Evolutionary conservation across 2,797 vertebrate genomes (phyloP).

Genomic region (Tachyglossus aculeatus): DNA sequence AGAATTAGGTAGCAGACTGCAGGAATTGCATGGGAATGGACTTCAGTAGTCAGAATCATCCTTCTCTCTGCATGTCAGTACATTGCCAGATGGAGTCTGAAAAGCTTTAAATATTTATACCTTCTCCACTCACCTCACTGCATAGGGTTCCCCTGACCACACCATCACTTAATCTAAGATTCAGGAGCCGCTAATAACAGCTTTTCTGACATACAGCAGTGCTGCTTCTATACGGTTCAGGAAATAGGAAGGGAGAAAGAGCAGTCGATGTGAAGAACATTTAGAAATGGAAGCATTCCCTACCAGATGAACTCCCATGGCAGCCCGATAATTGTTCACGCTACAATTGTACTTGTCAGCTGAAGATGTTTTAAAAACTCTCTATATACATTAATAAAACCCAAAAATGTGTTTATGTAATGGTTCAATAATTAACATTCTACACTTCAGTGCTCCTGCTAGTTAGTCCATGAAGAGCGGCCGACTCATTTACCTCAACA

Average conservation of each 20-base stretch:
- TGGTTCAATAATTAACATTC: neutral
- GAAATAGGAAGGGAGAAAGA: neutral
- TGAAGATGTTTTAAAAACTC: neutral
- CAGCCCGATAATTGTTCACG: neutral
- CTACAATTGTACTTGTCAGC: neutral
- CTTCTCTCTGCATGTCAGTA: neutral
- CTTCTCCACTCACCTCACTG: neutral
- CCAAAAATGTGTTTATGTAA: neutral
- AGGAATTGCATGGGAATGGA: too few species aligned
- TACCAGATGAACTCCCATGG: neutral
- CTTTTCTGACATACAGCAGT: neutral
- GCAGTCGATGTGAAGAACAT: neutral
- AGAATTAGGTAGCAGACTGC: too few species aligned
- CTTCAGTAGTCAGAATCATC: too few species aligned
- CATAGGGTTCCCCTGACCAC: neutral
- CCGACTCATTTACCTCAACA: neutral
- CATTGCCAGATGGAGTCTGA: neutral
- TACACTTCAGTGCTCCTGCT: neutral
- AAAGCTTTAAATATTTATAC: neutral
- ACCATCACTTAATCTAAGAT: neutral
- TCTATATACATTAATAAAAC: neutral
- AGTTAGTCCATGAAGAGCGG: neutral
- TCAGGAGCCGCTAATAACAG: neutral
- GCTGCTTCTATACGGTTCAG: neutral
- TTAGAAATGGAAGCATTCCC: neutral